A percentile compares a stretch with the other conserved stretches of the same genome.
These are phyloP conservation scores for Eupsilia transversa DNA, from an alignment of 2,888 invertebrate genomes.

Conservation along the genomic window DNA sequence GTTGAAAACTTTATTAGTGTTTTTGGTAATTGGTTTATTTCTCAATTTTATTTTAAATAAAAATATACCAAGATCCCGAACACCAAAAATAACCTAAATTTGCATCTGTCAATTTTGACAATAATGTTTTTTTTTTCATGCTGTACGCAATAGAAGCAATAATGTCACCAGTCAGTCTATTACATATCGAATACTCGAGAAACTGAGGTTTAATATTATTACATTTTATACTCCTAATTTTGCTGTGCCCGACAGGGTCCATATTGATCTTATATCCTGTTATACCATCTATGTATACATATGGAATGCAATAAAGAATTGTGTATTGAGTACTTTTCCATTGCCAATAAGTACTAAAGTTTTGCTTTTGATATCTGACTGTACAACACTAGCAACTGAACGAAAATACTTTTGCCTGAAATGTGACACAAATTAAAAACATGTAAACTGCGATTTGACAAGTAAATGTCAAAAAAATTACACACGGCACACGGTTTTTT, in stretches of 20 bases:
- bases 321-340: too few relatives aligned
- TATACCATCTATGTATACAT: too few relatives aligned
- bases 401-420: conserved; percentile 14
- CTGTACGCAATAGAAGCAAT: too few relatives aligned
- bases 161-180: neutral
- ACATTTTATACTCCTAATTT: too few relatives aligned
- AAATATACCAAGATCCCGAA: neutral
- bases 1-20: neutral
- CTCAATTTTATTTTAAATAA: neutral
- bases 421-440: conserved; percentile 33
- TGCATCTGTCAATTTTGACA: neutral
- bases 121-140: neutral
- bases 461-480: conserved; percentile 75
- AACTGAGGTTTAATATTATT: too few relatives aligned
- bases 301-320: too few relatives aligned
- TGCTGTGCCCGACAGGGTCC: too few relatives aligned
- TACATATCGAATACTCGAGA: neutral
- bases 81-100: conserved; percentile 33
- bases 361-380: too few relatives aligned
- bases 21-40: neutral
- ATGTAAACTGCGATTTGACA: conserved; percentile 40
- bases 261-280: too few relatives aligned
- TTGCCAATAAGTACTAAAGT: too few relatives aligned
- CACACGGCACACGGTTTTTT: conserved; percentile 79
- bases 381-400: neutral